These are phyloP conservation scores for Sylvia atricapilla DNA, from an alignment of 2,113 vertebrate genomes.

Conservation along the genomic window DNA sequence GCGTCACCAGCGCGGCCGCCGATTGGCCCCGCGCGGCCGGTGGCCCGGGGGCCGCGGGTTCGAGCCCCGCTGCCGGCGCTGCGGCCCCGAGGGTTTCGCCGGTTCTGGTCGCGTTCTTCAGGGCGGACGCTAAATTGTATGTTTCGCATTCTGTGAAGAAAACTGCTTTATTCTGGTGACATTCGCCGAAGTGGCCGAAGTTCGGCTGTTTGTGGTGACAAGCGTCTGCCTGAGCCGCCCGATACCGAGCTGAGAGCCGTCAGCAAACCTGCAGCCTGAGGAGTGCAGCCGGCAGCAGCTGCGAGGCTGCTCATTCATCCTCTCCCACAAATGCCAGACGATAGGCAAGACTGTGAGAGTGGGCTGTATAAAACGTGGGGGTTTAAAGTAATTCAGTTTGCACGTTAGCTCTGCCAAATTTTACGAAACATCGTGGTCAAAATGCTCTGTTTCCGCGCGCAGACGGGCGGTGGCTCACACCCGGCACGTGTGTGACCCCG, in stretches of 20 bases:
- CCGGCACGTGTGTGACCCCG: fast-evolving
- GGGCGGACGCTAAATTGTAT: fast-evolving
- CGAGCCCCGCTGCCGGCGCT: not conserved
- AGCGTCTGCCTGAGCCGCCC: too few relatives aligned
- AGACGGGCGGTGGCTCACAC: fast-evolving
- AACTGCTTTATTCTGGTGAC: too few relatives aligned
- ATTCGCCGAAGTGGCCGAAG: fast-evolving
- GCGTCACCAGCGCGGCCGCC: not conserved
- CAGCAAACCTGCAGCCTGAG: not conserved
- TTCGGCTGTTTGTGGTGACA: not conserved
- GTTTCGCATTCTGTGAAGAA: fast-evolving
- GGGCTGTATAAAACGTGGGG: not conserved
- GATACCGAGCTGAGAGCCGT: fast-evolving
- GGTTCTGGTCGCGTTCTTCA: fast-evolving
- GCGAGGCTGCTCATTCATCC: not conserved
- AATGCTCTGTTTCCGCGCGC: fast-evolving
- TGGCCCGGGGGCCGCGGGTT: fast-evolving
- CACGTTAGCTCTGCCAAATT: not conserved
- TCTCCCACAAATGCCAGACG: not conserved
- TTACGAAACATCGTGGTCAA: not conserved
- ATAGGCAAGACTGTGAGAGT: too few relatives aligned
- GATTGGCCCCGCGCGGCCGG: not conserved
- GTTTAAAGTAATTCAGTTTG: not conserved
- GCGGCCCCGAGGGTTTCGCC: fast-evolving
- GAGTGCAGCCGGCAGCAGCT: not conserved